These are phyloP conservation scores for Pollenia angustigena DNA, from an alignment of 2,888 invertebrate species.

Conservation along the genomic window DNA sequence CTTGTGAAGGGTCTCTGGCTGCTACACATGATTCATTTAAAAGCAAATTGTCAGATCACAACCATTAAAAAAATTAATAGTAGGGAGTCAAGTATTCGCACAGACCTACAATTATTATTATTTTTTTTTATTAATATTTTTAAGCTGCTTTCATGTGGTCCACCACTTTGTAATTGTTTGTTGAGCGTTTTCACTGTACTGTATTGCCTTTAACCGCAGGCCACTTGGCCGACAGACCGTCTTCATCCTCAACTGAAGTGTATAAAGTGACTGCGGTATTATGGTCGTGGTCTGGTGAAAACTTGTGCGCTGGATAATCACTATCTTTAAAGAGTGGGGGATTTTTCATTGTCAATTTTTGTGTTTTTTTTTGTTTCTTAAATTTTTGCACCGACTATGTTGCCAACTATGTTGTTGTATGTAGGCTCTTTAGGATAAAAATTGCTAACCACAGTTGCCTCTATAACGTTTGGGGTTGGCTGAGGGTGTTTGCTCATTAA, in stretches of 20 bases:
- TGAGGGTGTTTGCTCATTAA: conserved; percentile 71
- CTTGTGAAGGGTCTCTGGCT: too few species aligned
- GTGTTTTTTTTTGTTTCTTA: conserved; percentile 8
- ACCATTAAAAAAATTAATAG: too few species aligned
- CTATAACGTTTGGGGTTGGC: conserved; percentile 56
- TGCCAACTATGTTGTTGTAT: not conserved
- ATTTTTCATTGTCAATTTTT: conserved; percentile 68
- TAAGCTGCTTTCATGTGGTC: conserved; percentile 47
- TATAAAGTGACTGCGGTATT: conserved; percentile 27
- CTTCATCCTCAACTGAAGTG: conserved; percentile 29
- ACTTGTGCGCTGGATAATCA: conserved; percentile 41
- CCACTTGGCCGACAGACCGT: conserved; percentile 41
- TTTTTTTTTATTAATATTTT: conserved; percentile 20
- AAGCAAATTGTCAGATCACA: too few species aligned
- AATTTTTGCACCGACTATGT: conserved; percentile 3
- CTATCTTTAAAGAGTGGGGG: conserved; percentile 41
- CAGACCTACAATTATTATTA: too few species aligned
- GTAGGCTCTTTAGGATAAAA: conserved; percentile 14
- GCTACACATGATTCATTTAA: too few species aligned
- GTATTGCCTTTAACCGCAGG: conserved; percentile 56
- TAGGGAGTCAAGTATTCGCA: too few species aligned
- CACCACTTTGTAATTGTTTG: conserved; percentile 65
- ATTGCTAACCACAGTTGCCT: conserved; percentile 31
- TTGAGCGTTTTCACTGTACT: conserved; percentile 44
- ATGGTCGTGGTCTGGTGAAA: conserved; percentile 14